Percentiles rank a stretch among this genome's conserved stretches.
Conservation (phyloP, 2,888 invertebrate species). For the Seira ritae region DNA sequence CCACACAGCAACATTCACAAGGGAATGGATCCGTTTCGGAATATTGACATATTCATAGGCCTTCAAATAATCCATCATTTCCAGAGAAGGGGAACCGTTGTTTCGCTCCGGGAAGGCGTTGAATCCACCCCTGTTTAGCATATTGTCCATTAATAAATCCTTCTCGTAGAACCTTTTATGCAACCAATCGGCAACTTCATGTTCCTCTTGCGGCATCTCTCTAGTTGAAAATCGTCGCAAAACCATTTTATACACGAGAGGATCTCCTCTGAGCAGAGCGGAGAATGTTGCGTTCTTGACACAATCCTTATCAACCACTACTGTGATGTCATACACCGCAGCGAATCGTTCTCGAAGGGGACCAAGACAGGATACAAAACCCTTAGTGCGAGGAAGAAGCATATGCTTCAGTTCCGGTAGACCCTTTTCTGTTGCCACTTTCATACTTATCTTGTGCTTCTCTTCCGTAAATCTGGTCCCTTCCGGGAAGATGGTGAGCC, state of each 20-base stretch:
- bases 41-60: too few species aligned
- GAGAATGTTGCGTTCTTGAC: neutral
- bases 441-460: constrained; percentile 90
- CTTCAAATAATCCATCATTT: too few species aligned
- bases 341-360: constrained; percentile 79
- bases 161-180: constrained; percentile 88
- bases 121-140: too few species aligned
- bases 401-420: constrained; percentile 90
- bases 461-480: constrained; percentile 92
- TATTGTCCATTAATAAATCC: constrained; percentile 75
- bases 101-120: too few species aligned
- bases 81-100: too few species aligned
- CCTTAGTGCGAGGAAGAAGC: constrained; percentile 92
- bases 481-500: constrained; percentile 92
- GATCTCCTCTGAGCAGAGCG: constrained; percentile 78
- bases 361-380: constrained; percentile 86
- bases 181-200: constrained; percentile 86
- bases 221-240: constrained; percentile 88
- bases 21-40: too few species aligned
- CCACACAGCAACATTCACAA: too few species aligned
- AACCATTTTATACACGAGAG: constrained; percentile 83
- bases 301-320: constrained; percentile 84
- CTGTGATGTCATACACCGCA: constrained; percentile 85
- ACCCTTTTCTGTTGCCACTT: constrained; percentile 90
- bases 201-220: constrained; percentile 85